Evolutionary conservation across 2,113 vertebrate genomes (phyloP).

Genomic region (Poeciliopsis retropinna): DNA sequence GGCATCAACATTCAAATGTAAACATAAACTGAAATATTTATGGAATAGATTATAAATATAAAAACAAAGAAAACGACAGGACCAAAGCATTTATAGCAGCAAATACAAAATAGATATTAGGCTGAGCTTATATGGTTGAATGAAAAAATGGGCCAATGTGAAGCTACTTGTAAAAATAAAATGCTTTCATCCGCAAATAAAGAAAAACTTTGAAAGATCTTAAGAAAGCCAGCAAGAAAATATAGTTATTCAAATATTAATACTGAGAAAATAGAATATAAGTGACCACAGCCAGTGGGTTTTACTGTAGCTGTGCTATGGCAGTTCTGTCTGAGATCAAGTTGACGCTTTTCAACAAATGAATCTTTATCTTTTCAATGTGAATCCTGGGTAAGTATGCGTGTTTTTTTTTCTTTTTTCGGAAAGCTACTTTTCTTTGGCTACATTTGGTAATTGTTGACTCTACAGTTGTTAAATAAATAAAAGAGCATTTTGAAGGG

Average conservation of each 20-base stretch:
- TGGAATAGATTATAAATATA: no score
- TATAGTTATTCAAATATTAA: background rate
- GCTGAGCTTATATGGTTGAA: background rate
- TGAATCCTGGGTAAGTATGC: background rate
- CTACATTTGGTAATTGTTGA: background rate
- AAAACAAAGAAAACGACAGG: background rate
- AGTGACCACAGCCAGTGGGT: background rate
- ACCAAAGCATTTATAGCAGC: background rate
- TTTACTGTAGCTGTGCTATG: background rate
- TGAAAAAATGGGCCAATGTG: background rate
- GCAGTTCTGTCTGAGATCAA: background rate
- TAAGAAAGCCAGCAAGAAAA: background rate
- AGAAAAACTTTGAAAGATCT: background rate
- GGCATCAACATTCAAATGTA: background rate
- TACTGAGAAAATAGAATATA: background rate
- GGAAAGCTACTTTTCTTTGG: background rate
- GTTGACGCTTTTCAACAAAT: background rate
- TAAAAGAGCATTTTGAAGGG: constrained; percentile 24
- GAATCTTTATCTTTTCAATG: background rate
- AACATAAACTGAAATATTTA: no score
- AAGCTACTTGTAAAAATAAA: background rate
- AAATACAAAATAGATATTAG: no score
- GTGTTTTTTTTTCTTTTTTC: background rate
- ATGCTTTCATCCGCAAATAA: background rate
- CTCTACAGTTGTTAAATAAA: constrained; percentile 8